A percentile compares a stretch with the other conserved stretches of the same genome.
These are phyloP conservation scores for Colistium nudipinnis DNA, from an alignment of 2,113 vertebrate species.

Conservation along the genomic window DNA sequence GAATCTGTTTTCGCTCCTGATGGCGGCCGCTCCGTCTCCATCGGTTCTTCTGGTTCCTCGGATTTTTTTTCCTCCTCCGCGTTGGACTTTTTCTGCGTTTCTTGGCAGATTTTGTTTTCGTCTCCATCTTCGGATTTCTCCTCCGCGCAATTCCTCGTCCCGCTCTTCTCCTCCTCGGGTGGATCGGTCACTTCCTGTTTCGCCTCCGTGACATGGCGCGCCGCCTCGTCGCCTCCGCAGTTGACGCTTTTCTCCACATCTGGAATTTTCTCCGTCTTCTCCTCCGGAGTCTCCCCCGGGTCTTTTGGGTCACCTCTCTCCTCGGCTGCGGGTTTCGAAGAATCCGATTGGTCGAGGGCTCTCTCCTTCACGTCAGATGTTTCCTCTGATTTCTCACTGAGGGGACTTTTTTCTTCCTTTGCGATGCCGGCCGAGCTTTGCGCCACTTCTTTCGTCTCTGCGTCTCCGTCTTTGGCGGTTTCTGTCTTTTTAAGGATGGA, in stretches of 20 bases:
- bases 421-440: background rate
- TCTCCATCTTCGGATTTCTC: background rate
- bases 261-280: slow-evolving; percentile 16
- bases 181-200: slow-evolving; percentile 27
- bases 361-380: background rate
- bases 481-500: slow-evolving; percentile 21
- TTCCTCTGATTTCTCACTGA: slow-evolving; percentile 24
- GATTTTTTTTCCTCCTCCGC: slow-evolving; percentile 15
- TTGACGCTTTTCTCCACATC: slow-evolving; percentile 8
- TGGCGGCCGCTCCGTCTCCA: background rate
- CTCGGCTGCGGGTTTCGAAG: background rate
- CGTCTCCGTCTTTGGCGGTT: background rate
- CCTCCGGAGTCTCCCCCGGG: background rate
- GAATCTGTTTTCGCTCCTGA: slow-evolving; percentile 1
- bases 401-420: slow-evolving; percentile 14
- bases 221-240: slow-evolving; percentile 21
- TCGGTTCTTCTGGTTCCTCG: slow-evolving; percentile 5
- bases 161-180: slow-evolving; percentile 8
- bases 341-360: slow-evolving; percentile 10
- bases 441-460: background rate
- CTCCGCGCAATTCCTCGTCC: background rate
- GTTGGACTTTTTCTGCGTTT: slow-evolving; percentile 2
- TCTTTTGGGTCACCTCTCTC: background rate
- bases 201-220: too few species aligned
- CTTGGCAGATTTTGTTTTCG: slow-evolving; percentile 6